Base-by-base conservation (phyloP, 2,888 invertebrate genomes). In the Hyalella azteca region DNA sequence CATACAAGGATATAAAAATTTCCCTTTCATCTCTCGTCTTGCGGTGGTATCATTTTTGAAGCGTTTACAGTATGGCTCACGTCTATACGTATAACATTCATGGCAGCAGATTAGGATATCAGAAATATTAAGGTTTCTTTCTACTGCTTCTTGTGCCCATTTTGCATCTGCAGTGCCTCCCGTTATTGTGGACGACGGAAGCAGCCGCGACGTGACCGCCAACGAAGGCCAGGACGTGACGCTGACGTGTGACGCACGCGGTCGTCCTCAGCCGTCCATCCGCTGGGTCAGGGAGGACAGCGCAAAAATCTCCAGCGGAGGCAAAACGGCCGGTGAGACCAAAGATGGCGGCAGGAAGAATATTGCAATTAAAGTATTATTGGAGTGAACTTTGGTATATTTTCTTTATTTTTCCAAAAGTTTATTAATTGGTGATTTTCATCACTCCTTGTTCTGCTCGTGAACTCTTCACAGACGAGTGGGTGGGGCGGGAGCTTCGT, bases 241-340 rank as follows among this genome's bases (percentile, higher is more conserved):
- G n/a, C 81, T 87, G 60, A 86, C 84, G 49, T 87, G 87, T 81
- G 85, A 86, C 48, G 87, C 87, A 9, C 84, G 81, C 29, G 87
- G 87, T 26, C 85, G 86, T 79, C 87, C 87, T 9, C 76, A 83
- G 36, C 96, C 96, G 15, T 95, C 95, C 88, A 95, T 96, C 85
- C 95, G 95, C 93, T 95, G 95, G 95, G 90, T 95, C 66, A 90
- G 95, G 54, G 95, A 95, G 89, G 95, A 95, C 86, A 94, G 94
- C 80, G 93, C 93, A 86, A 93, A 94, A 87, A 95, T 95, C 89
- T 92, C 93, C 88, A 95, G 94, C 89, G 94, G 93, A 87, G 50
- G 73, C 11, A 45, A 40, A 29, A 48, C n/a, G 49, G 73, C 49
- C 48, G 73, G 79, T 49, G n/a, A 79, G 41, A 13, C n/a, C n/a